Percentiles rank a stretch among this genome's conserved stretches.
These are phyloP conservation scores for Naso thynnoides DNA, from an alignment of 2,797 vertebrate genomes.

Conservation along the genomic window DNA sequence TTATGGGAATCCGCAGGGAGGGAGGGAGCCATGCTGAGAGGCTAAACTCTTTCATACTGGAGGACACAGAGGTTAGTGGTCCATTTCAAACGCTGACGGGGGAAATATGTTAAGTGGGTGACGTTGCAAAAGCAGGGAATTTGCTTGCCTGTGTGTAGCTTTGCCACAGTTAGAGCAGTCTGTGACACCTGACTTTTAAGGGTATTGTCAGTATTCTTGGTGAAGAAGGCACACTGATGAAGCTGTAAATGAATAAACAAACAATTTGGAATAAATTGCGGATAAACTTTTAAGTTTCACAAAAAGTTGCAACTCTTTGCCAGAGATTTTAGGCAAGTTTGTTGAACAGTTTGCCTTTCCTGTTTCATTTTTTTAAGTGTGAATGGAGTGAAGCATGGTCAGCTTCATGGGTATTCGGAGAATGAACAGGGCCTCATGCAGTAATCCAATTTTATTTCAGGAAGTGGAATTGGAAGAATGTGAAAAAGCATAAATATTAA, in stretches of 20 bases:
- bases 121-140: slow-evolving; percentile 78
- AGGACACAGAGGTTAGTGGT: slow-evolving; percentile 66
- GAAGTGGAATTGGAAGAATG: slow-evolving; percentile 73
- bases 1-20: slow-evolving; percentile 58
- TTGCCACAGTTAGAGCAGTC: no score
- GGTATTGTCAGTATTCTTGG: not conserved
- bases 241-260: slow-evolving; percentile 4
- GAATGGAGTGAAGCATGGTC: slow-evolving; percentile 35
- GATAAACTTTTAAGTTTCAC: slow-evolving; percentile 24
- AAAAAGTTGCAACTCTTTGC: slow-evolving; percentile 7
- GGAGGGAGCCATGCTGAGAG: slow-evolving; percentile 43
- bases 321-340: slow-evolving; percentile 14
- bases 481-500: slow-evolving; percentile 72
- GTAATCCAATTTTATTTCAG: slow-evolving; percentile 68
- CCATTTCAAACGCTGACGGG: slow-evolving; percentile 73
- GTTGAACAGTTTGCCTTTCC: not conserved
- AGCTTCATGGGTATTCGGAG: slow-evolving; percentile 44
- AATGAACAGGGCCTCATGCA: slow-evolving; percentile 38
- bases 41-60: slow-evolving; percentile 61
- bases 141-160: slow-evolving; percentile 70
- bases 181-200: no score
- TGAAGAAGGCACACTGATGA: not conserved
- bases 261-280: slow-evolving; percentile 13
- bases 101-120: slow-evolving; percentile 79
- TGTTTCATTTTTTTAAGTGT: slow-evolving; percentile 37